phyloP scores from a whole-genome alignment of 1,140 invertebrate species.

The Habropoda laboriosa region DNA sequence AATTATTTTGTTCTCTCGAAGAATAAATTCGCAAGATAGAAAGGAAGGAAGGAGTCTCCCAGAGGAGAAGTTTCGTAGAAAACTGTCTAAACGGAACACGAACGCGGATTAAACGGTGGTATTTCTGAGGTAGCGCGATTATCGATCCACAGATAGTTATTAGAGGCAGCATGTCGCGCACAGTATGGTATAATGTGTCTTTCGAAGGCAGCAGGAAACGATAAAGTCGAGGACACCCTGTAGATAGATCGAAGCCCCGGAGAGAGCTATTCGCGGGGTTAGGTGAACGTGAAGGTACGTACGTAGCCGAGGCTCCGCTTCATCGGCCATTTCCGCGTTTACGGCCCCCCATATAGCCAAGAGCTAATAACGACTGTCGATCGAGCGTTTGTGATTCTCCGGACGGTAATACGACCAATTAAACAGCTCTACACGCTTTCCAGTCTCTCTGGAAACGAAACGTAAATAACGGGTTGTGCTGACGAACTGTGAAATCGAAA shows the following conservation, averaged over 20 bases:
- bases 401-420: neutral
- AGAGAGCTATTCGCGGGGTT: constrained; percentile 27
- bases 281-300: constrained; percentile 40
- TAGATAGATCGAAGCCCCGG: constrained; percentile 37
- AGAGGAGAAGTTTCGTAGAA: too few species aligned
- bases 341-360: constrained; percentile 46
- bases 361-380: constrained; percentile 43
- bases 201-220: constrained; percentile 10
- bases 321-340: constrained; percentile 35
- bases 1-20: too few species aligned
- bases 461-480: neutral
- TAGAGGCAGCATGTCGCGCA: neutral
- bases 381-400: constrained; percentile 7
- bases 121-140: neutral
- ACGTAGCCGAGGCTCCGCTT: neutral
- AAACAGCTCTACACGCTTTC: neutral
- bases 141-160: constrained; percentile 13
- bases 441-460: constrained; percentile 19
- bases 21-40: too few species aligned
- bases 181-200: neutral
- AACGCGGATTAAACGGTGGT: neutral
- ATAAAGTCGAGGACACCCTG: constrained; percentile 30
- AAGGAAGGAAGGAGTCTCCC: neutral
- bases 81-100: neutral
- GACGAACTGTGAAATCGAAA: neutral